Base-by-base conservation (phyloP, 2,113 vertebrate genomes). In the Sinocyclocheilus anshuiensis region DNA sequence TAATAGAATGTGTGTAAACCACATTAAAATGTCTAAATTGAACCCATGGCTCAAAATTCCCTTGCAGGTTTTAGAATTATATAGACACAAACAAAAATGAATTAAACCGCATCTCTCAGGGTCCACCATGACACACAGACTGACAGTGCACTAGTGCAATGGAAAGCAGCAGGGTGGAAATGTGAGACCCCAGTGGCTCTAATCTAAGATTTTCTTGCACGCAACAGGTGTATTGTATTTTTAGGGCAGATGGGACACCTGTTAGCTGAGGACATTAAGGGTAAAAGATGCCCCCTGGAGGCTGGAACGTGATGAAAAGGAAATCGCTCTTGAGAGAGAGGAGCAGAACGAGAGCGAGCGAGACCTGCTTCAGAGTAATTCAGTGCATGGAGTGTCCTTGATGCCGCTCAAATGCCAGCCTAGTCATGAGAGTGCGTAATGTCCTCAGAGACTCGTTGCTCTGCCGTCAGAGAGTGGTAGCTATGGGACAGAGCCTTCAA, bases 351-450 rank as follows among this genome's bases (percentile, higher is more conserved):
- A 61, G 63, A 87, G 48, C 0, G 63, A 59, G 29, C 33, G 59
- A 76, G 11, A 69, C 16, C 84, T 86, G 61, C 79, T 86, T 81
- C 86, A 81, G 76, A 57, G 61, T 36, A 67, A 63, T n/a, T 86
- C 63, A 85, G 76, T 26, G 83, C 59, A 59, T 45, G 76, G 76
- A 50, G 59, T n/a, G 90, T 91, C 90, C 88, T 92, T 86, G 90
- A 72, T 84, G 79, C 59, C 63, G 48, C 86, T 91, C 79, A 83
- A 88, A 88, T 84, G 82, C 86, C 72, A 78, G 86, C 89, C 88
- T 87, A 88, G 88, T 87, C 84, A 86, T 50, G 88, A 74, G 71
- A 74, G 71, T 74, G 84, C 84, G 82, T 82, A 85, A 50, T 24
- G 72, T 83, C 87, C 89, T 89, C 77, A 85, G 83, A 65, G 84